phyloP scores from a whole-genome alignment of 2,113 vertebrate genomes.

The Tychaedon coryphoeus region DNA sequence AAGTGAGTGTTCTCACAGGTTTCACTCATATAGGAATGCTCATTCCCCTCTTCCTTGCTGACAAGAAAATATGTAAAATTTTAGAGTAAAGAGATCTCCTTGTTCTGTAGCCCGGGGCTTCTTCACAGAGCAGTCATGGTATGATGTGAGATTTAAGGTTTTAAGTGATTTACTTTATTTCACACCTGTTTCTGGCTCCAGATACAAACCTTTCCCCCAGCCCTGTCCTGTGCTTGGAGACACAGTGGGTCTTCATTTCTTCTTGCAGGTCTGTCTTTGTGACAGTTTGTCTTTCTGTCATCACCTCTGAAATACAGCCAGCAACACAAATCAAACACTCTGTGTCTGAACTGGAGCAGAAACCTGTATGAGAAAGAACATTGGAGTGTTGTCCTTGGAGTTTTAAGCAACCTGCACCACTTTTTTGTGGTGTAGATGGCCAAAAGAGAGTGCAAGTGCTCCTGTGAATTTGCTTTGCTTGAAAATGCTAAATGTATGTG shows the following conservation, averaged over 20 bases:
- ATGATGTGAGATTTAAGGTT: neutral
- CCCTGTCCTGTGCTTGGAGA: neutral
- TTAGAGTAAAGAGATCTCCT: neutral
- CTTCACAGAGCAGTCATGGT: neutral
- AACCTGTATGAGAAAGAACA: neutral
- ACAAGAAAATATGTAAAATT: neutral
- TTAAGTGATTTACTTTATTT: neutral
- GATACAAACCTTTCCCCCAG: neutral
- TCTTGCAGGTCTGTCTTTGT: neutral
- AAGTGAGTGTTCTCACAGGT: neutral
- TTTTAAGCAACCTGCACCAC: neutral
- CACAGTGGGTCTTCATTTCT: neutral
- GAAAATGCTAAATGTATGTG: neutral
- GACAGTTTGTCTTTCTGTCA: neutral
- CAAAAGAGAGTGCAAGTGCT: neutral
- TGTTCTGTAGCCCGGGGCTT: neutral
- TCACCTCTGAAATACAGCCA: neutral
- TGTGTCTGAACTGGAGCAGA: neutral
- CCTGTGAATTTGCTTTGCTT: neutral
- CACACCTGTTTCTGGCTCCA: neutral
- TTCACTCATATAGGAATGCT: neutral
- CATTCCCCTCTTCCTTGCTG: neutral
- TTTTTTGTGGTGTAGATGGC: neutral
- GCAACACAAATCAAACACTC: neutral
- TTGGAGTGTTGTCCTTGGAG: neutral